These are phyloP conservation scores for Agriopis leucophaearia DNA, from an alignment of 2,888 invertebrate genomes.

Conservation along the genomic window DNA sequence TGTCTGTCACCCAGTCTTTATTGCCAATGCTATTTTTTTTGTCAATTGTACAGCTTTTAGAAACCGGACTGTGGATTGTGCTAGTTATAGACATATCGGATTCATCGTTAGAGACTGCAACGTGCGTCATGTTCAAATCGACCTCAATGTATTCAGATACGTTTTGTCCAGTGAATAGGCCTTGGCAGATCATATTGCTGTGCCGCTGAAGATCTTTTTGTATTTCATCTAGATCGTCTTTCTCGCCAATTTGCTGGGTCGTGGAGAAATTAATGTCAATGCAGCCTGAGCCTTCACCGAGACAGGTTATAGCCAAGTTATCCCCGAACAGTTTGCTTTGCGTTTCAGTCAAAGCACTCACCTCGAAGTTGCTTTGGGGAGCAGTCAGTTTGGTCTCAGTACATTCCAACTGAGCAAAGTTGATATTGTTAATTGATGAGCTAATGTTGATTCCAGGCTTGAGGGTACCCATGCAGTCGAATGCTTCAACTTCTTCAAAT, in stretches of 20 bases:
- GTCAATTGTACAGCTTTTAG: slow-evolving; percentile 53
- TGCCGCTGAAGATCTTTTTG: slow-evolving; percentile 63
- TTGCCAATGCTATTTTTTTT: slow-evolving; percentile 46
- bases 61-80: slow-evolving; percentile 63
- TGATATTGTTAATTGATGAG: slow-evolving; percentile 56
- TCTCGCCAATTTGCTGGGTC: slow-evolving; percentile 55
- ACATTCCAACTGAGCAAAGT: slow-evolving; percentile 65
- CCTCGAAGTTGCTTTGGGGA: slow-evolving; percentile 66
- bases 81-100: slow-evolving; percentile 80
- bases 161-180: slow-evolving; percentile 54
- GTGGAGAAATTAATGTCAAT: slow-evolving; percentile 73
- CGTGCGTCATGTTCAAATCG: slow-evolving; percentile 71
- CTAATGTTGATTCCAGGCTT: slow-evolving; percentile 54
- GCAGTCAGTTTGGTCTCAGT: slow-evolving; percentile 58
- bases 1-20: slow-evolving; percentile 69
- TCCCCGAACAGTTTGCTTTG: slow-evolving; percentile 69
- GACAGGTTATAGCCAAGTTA: slow-evolving; percentile 59
- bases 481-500: slow-evolving; percentile 72
- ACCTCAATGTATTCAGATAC: slow-evolving; percentile 74
- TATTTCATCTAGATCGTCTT: slow-evolving; percentile 75
- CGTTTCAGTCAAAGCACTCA: slow-evolving; percentile 69
- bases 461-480: slow-evolving; percentile 58
- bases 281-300: slow-evolving; percentile 64
- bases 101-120: slow-evolving; percentile 55
- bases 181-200: slow-evolving; percentile 53